Evolutionary conservation across 2,113 vertebrate species (phyloP).

Genomic region (Pampusana beccarii): DNA sequence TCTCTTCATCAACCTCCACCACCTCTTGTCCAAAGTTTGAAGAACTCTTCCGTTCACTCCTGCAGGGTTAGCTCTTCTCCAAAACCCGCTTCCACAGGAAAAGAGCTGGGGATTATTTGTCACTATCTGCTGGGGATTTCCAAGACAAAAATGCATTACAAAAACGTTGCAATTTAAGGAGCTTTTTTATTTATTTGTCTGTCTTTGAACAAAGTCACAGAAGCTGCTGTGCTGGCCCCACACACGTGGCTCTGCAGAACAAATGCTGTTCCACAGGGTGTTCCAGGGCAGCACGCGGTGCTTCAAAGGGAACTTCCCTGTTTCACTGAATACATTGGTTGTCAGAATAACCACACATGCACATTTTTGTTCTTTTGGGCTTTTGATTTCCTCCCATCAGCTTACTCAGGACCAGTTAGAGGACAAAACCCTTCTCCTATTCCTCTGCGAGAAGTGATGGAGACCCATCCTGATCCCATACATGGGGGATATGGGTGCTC

Average conservation of each 20-base stretch:
- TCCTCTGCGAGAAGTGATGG: neutral
- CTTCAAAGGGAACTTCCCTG: neutral
- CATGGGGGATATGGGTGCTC: fast-evolving
- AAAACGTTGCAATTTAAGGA: neutral
- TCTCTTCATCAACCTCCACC: neutral
- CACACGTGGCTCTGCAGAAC: neutral
- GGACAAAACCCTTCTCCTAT: neutral
- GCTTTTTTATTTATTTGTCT: neutral
- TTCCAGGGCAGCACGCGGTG: neutral
- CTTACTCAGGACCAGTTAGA: neutral
- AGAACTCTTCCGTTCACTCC: neutral
- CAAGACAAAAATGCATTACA: neutral
- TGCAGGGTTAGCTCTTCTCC: neutral
- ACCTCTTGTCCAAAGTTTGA: neutral
- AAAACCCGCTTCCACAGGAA: neutral
- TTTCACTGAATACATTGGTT: neutral
- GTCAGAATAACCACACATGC: neutral
- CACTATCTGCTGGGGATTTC: neutral
- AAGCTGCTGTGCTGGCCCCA: neutral
- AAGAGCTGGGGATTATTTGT: neutral
- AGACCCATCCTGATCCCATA: neutral
- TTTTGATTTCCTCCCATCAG: neutral
- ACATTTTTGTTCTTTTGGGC: neutral
- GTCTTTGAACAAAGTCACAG: slow-evolving; percentile 1
- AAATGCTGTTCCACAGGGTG: slow-evolving; percentile 16